phyloP scores from a whole-genome alignment of 2,113 vertebrate genomes.

The Pygoscelis antarcticus region DNA sequence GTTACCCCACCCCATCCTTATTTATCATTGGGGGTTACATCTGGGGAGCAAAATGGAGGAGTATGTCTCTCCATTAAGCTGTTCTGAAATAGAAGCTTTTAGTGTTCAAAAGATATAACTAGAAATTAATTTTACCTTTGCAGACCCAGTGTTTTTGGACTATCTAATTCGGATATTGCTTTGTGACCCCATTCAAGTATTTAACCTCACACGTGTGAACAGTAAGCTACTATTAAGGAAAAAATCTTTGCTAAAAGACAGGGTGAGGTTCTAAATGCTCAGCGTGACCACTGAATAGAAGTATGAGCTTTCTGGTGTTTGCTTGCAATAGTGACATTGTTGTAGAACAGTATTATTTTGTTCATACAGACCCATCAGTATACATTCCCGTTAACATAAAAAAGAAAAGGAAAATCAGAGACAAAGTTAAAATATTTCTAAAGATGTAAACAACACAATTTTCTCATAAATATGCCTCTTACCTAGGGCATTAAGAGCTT shows the following conservation, averaged over 20 bases:
- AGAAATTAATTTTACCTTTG: neutral
- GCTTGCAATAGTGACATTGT: neutral
- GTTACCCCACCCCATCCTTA: neutral
- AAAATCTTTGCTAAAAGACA: neutral
- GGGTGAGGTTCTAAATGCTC: neutral
- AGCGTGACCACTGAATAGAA: neutral
- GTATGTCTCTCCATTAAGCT: neutral
- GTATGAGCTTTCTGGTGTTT: neutral
- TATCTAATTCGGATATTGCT: fast-evolving
- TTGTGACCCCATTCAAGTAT: neutral
- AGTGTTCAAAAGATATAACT: neutral
- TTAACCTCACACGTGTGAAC: neutral
- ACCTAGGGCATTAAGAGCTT: neutral
- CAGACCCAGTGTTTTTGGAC: neutral
- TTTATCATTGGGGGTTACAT: fast-evolving
- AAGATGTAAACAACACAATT: neutral
- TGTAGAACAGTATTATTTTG: neutral
- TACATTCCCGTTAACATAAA: neutral
- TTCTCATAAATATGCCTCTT: fast-evolving
- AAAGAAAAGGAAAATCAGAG: neutral
- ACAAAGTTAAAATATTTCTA: neutral
- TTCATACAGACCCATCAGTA: neutral
- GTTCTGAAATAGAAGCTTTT: neutral
- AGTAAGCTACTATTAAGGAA: neutral
- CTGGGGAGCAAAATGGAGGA: neutral